phyloP scores from a whole-genome alignment of 1,140 invertebrate genomes.

The Orius insidiosus region DNA sequence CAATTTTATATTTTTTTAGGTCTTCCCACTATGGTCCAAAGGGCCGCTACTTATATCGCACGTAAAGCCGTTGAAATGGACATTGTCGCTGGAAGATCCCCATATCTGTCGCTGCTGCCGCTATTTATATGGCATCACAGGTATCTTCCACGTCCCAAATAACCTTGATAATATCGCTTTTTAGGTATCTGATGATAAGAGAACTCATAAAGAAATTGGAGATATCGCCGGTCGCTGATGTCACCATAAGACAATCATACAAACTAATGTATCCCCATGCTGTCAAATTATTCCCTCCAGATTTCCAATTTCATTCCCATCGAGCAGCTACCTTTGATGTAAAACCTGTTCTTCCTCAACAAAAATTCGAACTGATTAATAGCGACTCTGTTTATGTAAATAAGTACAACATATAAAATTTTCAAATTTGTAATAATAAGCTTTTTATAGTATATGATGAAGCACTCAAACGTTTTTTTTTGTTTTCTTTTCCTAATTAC shows the following conservation, averaged over 20 bases:
- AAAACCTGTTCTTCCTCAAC: slow-evolving; percentile 21
- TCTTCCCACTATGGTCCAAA: slow-evolving; percentile 81
- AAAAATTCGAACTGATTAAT: too few relatives aligned
- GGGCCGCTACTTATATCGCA: slow-evolving; percentile 91
- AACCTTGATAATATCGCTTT: slow-evolving; percentile 19
- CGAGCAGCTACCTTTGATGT: slow-evolving; percentile 81
- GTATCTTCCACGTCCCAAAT: slow-evolving; percentile 27
- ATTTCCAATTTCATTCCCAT: slow-evolving; percentile 94
- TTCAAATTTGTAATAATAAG: too few relatives aligned
- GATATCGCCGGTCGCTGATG: slow-evolving; percentile 98
- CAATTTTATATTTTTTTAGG: slow-evolving; percentile 24
- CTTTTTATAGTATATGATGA: too few relatives aligned
- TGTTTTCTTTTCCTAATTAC: too few relatives aligned
- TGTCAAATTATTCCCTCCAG: slow-evolving; percentile 79
- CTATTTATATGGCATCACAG: slow-evolving; percentile 99
- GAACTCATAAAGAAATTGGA: slow-evolving; percentile 94
- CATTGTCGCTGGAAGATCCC: slow-evolving; percentile 95
- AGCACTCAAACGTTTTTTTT: too few relatives aligned
- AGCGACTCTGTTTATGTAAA: too few relatives aligned
- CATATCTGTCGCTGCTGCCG: slow-evolving; percentile 95
- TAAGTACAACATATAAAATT: too few relatives aligned
- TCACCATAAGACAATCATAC: slow-evolving; percentile 95
- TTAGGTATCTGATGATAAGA: slow-evolving; percentile 84
- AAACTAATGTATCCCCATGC: slow-evolving; percentile 95
- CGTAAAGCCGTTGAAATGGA: slow-evolving; percentile 91